A percentile compares a stretch with the other conserved stretches of the same genome.
Evolutionary conservation across 2,888 invertebrate genomes (phyloP).

Genomic region (Oxytorus armatus): DNA sequence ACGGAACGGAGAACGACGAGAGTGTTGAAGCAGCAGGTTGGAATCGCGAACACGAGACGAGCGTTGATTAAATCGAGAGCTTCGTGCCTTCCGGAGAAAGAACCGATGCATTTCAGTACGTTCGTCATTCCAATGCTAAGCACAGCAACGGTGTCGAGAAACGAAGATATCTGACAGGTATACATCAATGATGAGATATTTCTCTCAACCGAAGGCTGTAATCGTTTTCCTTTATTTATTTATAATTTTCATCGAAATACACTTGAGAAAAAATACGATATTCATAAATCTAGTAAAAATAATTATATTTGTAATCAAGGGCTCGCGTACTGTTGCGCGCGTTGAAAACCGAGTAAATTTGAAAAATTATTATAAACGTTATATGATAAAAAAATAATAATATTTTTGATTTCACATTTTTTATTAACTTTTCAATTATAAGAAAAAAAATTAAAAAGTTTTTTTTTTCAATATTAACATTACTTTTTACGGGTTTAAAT

Average conservation of each 20-base stretch:
- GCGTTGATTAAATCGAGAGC: conserved; percentile 64
- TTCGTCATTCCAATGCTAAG: conserved; percentile 64
- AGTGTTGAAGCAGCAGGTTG: conserved; percentile 34
- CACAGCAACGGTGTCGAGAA: conserved; percentile 60
- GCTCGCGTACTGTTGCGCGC: too few relatives aligned
- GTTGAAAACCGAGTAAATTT: too few relatives aligned
- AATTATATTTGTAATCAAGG: too few relatives aligned
- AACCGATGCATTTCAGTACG: conserved; percentile 65
- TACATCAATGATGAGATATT: conserved; percentile 59
- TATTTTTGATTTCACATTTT: too few relatives aligned
- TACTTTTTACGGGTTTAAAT: too few relatives aligned
- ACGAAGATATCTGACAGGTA: conserved; percentile 68
- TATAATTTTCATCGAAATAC: neutral
- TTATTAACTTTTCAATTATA: too few relatives aligned
- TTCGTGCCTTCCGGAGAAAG: conserved; percentile 68
- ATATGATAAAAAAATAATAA: too few relatives aligned
- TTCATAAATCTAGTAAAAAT: too few relatives aligned
- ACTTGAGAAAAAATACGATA: too few relatives aligned
- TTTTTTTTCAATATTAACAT: too few relatives aligned
- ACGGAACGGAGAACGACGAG: conserved; percentile 38
- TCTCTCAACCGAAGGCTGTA: conserved; percentile 6
- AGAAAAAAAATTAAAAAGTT: too few relatives aligned
- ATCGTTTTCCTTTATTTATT: neutral
- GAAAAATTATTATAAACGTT: too few relatives aligned
- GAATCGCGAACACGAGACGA: conserved; percentile 51